Base-by-base conservation (phyloP, 2,113 vertebrate genomes). In the Glaucidium brasilianum region DNA sequence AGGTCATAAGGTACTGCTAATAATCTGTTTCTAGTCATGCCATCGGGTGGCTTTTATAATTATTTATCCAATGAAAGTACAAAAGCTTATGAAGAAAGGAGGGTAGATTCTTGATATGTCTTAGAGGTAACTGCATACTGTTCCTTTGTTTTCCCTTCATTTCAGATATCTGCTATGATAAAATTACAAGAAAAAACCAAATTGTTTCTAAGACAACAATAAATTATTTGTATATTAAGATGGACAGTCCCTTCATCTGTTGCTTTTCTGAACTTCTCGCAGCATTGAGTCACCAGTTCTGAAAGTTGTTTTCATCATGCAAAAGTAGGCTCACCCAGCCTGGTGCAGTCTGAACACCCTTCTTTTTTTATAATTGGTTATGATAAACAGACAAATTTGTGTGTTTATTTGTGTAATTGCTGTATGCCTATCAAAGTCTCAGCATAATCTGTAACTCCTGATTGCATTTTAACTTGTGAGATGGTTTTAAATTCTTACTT, bases 1-100 rank as follows among this genome's bases (percentile, higher is more conserved):
- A 97, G 99, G 99, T 88, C 99, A 99, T 89, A 99, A 99, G 99
- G 99, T 99, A 98, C 60, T 93, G 77, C 45, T 60, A 49, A 27
- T 59, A 43, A 41, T 56, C 35, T 11, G 6, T 72, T 88, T 78
- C 35, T 84, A 15, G 23, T 87, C 5, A 5, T 81, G 37, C 52
- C 5, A 0, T 78, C 30, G n/a, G 30, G 34, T 75, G 15, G 50
- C 21, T 94, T 78, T 26, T 10, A 4, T 78, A 66, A 71, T 62
- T 90, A 25, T 60, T 72, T 74, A 37, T 60, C 34, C 43, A 55
- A 18, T 37, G 66, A 25, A 90, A 73, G 11, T 73, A 53, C 16
- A n/a, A 45, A 89, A 73, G 3, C 12, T 34, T 79, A 29, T 47
- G 17, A 59, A 71, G 34, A 66, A 76, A 81, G 21, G 21, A 64